A percentile compares a stretch with the other conserved stretches of the same genome.
Conservation (phyloP, 1,140 invertebrate genomes). For the Lepidurus packardi region DNA sequence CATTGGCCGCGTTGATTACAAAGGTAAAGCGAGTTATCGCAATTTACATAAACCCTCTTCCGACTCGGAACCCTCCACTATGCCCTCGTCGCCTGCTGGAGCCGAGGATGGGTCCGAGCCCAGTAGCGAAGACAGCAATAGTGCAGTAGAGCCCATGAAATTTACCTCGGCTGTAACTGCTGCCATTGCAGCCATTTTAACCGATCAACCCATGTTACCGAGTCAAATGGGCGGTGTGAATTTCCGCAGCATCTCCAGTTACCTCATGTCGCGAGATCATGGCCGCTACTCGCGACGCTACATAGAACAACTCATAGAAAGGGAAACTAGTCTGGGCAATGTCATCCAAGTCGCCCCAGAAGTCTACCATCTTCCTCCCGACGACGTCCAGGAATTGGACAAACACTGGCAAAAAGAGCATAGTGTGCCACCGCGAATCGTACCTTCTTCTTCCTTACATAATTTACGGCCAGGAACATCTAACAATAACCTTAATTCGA, state of each 20-base stretch:
- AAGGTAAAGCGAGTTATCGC: conserved; percentile 74
- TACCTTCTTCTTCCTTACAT: background rate
- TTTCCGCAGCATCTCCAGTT: conserved; percentile 32
- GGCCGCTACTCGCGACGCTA: conserved; percentile 32
- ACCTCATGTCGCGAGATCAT: conserved; percentile 31
- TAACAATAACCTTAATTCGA: background rate
- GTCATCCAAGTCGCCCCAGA: conserved; percentile 25
- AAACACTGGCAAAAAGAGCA: conserved; percentile 30
- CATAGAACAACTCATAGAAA: conserved; percentile 32
- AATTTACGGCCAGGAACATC: background rate
- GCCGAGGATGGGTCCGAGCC: conserved; percentile 26
- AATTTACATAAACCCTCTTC: conserved; percentile 57
- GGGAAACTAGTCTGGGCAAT: conserved; percentile 25
- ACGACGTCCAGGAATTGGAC: conserved; percentile 26
- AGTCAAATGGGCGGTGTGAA: conserved; percentile 30
- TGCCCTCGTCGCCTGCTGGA: conserved; percentile 7
- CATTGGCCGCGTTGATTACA: conserved; percentile 78
- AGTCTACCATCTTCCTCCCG: conserved; percentile 26
- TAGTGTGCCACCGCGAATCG: background rate
- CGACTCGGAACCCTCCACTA: conserved; percentile 28
- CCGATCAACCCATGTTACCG: conserved; percentile 30
- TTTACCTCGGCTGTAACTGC: conserved; percentile 29
- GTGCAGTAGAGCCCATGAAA: conserved; percentile 1
- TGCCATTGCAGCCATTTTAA: conserved; percentile 31
- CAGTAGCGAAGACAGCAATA: conserved; percentile 16